Base-by-base conservation (phyloP, 2,888 invertebrate genomes). In the Amorpha juglandis region DNA sequence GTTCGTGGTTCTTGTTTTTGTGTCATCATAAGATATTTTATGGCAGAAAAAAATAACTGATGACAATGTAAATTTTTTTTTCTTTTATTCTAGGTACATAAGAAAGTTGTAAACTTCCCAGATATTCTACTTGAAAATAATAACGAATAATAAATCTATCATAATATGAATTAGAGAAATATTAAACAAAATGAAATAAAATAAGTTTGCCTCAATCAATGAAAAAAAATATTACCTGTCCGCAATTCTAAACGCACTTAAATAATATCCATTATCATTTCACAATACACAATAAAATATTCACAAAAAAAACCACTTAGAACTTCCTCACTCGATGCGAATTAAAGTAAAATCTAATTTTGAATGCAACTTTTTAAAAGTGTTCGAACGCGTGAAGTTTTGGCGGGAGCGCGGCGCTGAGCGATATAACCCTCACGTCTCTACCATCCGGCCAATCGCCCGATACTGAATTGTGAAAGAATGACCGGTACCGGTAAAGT, bases 391-490 rank as follows among this genome's bases (percentile, higher is more conserved):
- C 65, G 65, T 65, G 38, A 50, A 62, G 62, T 65, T 65, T 65
- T 65, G 58, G 65, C 65, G 65, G 65, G 50, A 14, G 21, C 62
- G 58, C 27, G 42, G 12, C 51, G 65, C 62, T 4, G 38, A 58
- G 38, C 58, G 38, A 42, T 42, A 50, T n/a, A 48, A 55, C 21
- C 63, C 16, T 50, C 51, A 62, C 65, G 50, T 65, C 12, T 58
- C 47, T n/a, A 51, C 58, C 42, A 42, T 42, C 42, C 65, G 65
- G 65, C 65, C 50, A 65, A 62, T 65, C 65, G 65, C 50, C 65
- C 51, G 65, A 65, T 65, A 65, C 65, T 65, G 50, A 64, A 64
- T 64, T 64, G 64, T 64, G 64, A 64, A 64, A 64, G 64, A 64
- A 53, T 64, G 45, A 64, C 64, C 64, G 53, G 53, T 47, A 47